Conservation (phyloP, 2,888 invertebrate species). For the Cephus nigrinus region DNA sequence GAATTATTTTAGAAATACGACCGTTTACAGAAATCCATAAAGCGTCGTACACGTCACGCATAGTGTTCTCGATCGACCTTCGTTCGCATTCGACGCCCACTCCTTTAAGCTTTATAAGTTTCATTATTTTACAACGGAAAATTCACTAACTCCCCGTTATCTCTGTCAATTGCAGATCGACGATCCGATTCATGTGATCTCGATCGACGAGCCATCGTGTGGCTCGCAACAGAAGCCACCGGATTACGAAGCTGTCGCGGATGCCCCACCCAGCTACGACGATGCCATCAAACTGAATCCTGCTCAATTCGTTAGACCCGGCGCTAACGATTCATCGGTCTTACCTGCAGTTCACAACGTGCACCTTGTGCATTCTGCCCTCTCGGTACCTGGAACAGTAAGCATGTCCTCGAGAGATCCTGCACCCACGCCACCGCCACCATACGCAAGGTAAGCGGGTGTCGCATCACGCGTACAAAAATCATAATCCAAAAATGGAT, state of each 20-base stretch:
- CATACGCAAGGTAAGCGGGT: conserved; percentile 56
- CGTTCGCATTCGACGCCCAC: background rate
- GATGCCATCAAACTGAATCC: conserved; percentile 79
- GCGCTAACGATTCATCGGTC: conserved; percentile 31
- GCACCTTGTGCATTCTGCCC: background rate
- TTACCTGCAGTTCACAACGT: background rate
- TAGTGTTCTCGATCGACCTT: background rate
- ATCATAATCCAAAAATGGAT: too few species aligned
- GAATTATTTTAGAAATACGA: too few species aligned
- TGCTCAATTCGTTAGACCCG: conserved; percentile 65
- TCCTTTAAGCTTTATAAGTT: too few species aligned
- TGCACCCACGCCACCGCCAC: conserved; percentile 52
- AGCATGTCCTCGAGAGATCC: conserved; percentile 43
- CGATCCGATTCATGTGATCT: conserved; percentile 76
- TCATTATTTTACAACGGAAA: too few species aligned
- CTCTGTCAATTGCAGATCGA: conserved; percentile 68
- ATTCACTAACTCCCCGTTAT: background rate
- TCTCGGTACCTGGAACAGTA: conserved; percentile 39
- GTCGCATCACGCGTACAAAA: too few species aligned
- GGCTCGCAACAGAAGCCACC: conserved; percentile 77
- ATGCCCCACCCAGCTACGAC: conserved; percentile 78
- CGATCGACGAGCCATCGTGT: conserved; percentile 70
- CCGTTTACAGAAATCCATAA: too few species aligned
- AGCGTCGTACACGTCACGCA: too few species aligned
- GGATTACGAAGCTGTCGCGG: conserved; percentile 78